Conservation (phyloP, 1,140 invertebrate species). For the Drosophila subpulchrella region DNA sequence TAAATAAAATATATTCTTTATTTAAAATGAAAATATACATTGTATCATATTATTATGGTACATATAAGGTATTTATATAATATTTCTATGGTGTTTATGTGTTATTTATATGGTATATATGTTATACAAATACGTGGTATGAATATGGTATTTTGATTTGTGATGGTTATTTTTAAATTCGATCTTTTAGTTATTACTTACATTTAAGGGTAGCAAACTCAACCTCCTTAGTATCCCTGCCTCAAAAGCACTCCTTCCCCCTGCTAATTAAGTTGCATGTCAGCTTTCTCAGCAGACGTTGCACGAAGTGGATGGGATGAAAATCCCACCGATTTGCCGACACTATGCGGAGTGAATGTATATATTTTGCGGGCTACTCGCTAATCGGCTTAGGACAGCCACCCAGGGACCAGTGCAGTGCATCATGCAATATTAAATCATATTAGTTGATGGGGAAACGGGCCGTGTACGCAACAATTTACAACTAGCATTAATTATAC, state of each 20-base stretch:
- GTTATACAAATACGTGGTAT: no score
- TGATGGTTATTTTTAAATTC: no score
- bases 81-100: no score
- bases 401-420: slow-evolving; percentile 4
- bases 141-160: no score
- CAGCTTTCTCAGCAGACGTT: slow-evolving; percentile 18
- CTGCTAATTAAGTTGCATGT: slow-evolving; percentile 51
- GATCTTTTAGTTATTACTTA: no score
- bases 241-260: not conserved
- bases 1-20: no score
- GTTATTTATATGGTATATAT: no score
- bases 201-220: not conserved
- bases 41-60: no score
- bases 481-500: slow-evolving; percentile 59
- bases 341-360: slow-evolving; percentile 10
- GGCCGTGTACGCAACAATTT: slow-evolving; percentile 51
- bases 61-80: no score
- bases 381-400: slow-evolving; percentile 52
- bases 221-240: not conserved
- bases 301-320: not conserved
- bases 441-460: slow-evolving; percentile 34
- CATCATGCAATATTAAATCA: slow-evolving; percentile 43
- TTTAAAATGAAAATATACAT: no score
- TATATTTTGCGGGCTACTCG: slow-evolving; percentile 10
- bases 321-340: not conserved